Conservation (phyloP, 2,888 invertebrate species). For the Trichogramma evanescens region DNA sequence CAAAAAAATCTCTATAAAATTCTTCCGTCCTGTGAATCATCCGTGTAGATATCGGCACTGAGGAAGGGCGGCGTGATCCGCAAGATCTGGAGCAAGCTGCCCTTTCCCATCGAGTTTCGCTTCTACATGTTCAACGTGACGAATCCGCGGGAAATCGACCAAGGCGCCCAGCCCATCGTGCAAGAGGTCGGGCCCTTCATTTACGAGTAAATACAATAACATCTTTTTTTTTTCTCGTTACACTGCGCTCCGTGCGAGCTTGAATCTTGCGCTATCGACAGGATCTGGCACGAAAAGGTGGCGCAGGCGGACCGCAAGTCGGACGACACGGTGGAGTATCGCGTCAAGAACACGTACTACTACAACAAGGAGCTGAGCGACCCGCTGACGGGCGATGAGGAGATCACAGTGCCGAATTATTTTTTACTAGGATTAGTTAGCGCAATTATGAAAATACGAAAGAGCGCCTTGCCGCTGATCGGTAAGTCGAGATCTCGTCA, state of each 20-base stretch:
- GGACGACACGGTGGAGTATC: slow-evolving; percentile 67
- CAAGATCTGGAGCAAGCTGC: slow-evolving; percentile 69
- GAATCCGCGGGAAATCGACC: slow-evolving; percentile 65
- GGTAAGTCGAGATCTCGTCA: too few species aligned
- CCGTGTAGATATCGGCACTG: slow-evolving; percentile 5
- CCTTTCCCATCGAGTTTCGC: slow-evolving; percentile 69
- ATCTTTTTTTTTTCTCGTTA: too few species aligned
- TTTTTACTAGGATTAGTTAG: slow-evolving; percentile 58
- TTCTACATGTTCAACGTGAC: slow-evolving; percentile 77
- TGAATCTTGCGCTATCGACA: too few species aligned
- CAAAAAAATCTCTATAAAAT: too few species aligned
- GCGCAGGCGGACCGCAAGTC: slow-evolving; percentile 64
- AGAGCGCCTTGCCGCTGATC: too few species aligned
- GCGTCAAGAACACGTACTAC: slow-evolving; percentile 59
- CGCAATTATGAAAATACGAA: slow-evolving; percentile 47
- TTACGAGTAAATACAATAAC: slow-evolving; percentile 62
- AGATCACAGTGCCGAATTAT: slow-evolving; percentile 61
- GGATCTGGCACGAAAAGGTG: slow-evolving; percentile 53
- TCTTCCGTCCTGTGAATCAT: too few species aligned
- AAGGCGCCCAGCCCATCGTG: slow-evolving; percentile 64
- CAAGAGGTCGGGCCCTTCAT: slow-evolving; percentile 76
- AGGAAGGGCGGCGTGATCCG: slow-evolving; percentile 39
- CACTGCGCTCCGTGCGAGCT: too few species aligned
- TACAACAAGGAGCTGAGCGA: slow-evolving; percentile 59
- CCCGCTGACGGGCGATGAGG: slow-evolving; percentile 66